These are phyloP conservation scores for Mus pahari DNA, from an alignment of 2,113 vertebrate genomes.

Conservation along the genomic window DNA sequence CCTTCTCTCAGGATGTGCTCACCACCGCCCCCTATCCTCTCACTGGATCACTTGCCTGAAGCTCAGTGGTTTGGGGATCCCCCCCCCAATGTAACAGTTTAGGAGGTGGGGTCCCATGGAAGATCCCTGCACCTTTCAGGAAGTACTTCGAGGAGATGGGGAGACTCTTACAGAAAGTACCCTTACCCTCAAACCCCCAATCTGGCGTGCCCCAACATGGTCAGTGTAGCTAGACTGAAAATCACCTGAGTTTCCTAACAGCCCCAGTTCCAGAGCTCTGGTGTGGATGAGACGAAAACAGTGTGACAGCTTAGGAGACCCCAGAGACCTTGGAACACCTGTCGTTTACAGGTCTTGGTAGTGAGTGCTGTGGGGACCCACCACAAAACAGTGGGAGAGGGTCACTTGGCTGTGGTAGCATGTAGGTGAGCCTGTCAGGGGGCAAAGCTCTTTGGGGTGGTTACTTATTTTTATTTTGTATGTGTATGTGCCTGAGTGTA, in stretches of 20 bases:
- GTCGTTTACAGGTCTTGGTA: not conserved
- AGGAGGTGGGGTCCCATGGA: not conserved
- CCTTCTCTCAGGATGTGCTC: not conserved
- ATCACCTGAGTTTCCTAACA: not conserved
- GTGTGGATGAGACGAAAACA: not conserved
- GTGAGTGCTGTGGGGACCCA: not conserved
- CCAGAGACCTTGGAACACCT: not conserved
- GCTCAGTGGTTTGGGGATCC: not conserved
- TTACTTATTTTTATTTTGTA: not conserved
- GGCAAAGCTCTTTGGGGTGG: too few relatives aligned
- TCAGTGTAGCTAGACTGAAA: not conserved
- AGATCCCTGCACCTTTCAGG: not conserved
- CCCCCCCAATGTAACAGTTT: not conserved
- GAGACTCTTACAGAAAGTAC: not conserved
- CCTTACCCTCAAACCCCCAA: fast-evolving
- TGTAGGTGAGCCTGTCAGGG: not conserved
- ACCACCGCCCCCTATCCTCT: fast-evolving
- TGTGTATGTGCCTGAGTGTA: not conserved
- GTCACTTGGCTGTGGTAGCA: not conserved
- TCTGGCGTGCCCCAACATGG: not conserved
- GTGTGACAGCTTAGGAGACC: not conserved
- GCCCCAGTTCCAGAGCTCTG: not conserved
- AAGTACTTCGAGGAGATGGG: not conserved
- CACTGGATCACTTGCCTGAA: not conserved
- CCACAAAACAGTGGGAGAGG: not conserved